Conservation (phyloP, 2,113 vertebrate genomes). For the Archilochus colubris region DNA sequence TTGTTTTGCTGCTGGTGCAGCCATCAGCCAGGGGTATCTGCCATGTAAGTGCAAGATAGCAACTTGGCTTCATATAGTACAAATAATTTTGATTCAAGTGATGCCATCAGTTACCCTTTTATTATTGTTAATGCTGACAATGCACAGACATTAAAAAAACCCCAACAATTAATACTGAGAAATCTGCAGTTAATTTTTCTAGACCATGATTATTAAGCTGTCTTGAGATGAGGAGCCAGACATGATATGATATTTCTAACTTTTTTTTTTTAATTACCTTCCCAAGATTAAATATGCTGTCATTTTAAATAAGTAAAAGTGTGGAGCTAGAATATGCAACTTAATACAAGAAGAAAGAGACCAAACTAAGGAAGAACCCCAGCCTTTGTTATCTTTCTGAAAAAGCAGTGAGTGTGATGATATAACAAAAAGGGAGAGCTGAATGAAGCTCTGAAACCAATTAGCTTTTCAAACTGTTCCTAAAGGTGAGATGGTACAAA, state of each 20-base stretch:
- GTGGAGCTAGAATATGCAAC: neutral
- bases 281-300: neutral
- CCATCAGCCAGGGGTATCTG: neutral
- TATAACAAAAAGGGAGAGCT: neutral
- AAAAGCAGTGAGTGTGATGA: neutral
- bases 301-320: neutral
- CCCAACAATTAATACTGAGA: neutral
- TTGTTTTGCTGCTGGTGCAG: neutral
- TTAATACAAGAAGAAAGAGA: neutral
- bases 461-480: neutral
- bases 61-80: neutral
- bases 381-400: neutral
- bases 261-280: neutral
- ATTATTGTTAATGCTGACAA: neutral
- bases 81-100: neutral
- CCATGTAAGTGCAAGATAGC: neutral
- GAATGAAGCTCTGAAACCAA: neutral
- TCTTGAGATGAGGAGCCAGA: neutral
- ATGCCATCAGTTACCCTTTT: neutral
- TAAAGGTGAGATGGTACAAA: neutral
- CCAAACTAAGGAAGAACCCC: neutral
- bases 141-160: neutral
- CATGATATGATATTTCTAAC: neutral
- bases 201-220: neutral
- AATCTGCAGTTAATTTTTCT: neutral